phyloP scores from a whole-genome alignment of 2,797 vertebrate species.

The Clamator glandarius region DNA sequence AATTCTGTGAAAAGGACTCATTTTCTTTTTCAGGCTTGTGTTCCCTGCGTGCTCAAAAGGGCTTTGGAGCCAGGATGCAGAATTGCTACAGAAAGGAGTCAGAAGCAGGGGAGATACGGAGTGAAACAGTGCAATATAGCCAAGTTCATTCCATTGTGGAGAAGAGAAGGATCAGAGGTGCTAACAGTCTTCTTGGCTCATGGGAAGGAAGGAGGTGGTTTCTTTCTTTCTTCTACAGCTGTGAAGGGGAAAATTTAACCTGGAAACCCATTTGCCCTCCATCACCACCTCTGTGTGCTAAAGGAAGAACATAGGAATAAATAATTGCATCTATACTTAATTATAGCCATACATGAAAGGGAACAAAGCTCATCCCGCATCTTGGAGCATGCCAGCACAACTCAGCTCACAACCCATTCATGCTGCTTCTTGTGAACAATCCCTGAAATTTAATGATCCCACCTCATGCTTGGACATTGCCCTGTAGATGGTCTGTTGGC shows the following conservation, averaged over 20 bases:
- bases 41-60: not conserved
- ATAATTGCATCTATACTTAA: not conserved
- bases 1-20: not conserved
- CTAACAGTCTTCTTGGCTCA: not conserved
- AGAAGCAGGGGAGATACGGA: not conserved
- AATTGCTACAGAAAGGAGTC: not conserved
- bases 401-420: not conserved
- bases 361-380: not conserved
- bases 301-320: not conserved
- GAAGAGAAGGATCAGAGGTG: not conserved
- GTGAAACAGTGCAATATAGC: not conserved
- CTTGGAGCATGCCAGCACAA: not conserved
- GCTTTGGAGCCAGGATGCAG: not conserved
- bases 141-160: not conserved
- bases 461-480: not conserved
- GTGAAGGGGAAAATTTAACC: not conserved
- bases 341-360: not conserved
- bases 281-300: not conserved
- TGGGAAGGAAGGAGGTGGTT: not conserved
- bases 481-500: not conserved
- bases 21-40: not conserved
- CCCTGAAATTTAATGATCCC: not conserved
- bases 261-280: not conserved
- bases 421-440: not conserved
- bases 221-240: not conserved